phyloP scores from a whole-genome alignment of 2,113 vertebrate species.

The Rhipidura dahli region DNA sequence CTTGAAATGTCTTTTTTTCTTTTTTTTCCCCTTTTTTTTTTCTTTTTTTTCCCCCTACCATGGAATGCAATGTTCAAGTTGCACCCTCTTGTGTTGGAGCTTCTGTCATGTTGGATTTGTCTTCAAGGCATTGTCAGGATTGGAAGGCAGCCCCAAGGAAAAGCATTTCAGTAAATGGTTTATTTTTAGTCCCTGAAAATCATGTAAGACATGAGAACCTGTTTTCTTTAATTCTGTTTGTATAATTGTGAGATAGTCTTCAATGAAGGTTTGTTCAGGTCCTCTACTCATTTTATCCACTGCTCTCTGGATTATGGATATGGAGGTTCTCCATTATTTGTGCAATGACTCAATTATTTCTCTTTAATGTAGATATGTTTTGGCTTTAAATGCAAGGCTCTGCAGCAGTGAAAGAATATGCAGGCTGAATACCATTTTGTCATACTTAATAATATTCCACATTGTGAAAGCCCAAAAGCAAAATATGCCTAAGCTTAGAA shows the following conservation, averaged over 20 bases:
- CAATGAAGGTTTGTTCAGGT: not conserved
- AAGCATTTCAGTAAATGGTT: not conserved
- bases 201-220: not conserved
- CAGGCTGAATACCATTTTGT: not conserved
- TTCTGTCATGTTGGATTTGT: slow-evolving; percentile 4
- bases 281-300: not conserved
- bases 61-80: not conserved
- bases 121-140: not conserved
- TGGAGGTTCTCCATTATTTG: not conserved
- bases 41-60: fast-evolving
- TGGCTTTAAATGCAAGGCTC: not conserved
- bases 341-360: not conserved
- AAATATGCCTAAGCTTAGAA: not conserved
- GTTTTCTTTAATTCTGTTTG: not conserved
- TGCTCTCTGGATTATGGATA: not conserved
- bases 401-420: not conserved
- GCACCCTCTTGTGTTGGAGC: not conserved
- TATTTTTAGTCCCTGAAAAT: not conserved
- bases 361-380: not conserved
- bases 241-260: not conserved
- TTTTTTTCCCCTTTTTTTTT: too few relatives aligned
- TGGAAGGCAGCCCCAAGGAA: not conserved
- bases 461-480: not conserved
- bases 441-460: not conserved
- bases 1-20: not conserved